Percentiles rank a stretch among this genome's conserved stretches.
Conservation (phyloP, 2,888 invertebrate species). For the Homarus gammarus region DNA sequence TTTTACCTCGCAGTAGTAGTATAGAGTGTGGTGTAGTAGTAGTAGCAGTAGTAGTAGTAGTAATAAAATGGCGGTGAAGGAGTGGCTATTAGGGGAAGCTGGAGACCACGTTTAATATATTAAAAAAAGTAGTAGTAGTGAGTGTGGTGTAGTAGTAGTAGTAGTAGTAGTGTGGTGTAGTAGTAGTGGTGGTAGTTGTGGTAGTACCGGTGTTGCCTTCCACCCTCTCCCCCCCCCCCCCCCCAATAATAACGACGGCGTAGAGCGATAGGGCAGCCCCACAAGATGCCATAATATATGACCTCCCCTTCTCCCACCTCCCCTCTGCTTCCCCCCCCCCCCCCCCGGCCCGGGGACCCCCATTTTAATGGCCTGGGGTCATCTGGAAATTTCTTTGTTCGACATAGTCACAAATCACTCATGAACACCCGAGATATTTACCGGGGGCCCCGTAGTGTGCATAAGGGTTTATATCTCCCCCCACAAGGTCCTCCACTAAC, state of each 20-base stretch:
- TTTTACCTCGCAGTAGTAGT: too few relatives aligned
- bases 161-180: too few relatives aligned
- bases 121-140: too few relatives aligned
- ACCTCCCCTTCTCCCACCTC: conserved; percentile 59
- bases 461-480: conserved; percentile 55
- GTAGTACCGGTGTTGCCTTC: too few relatives aligned
- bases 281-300: conserved; percentile 70
- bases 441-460: conserved; percentile 68
- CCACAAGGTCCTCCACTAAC: conserved; percentile 42
- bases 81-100: too few relatives aligned
- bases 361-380: conserved; percentile 75
- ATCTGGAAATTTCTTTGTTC: conserved; percentile 76
- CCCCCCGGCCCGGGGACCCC: too few relatives aligned
- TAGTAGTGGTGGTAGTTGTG: too few relatives aligned
- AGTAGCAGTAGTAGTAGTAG: too few relatives aligned
- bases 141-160: too few relatives aligned
- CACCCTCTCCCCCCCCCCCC: conserved; percentile 38
- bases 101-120: too few relatives aligned
- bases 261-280: conserved; percentile 45
- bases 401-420: conserved; percentile 76
- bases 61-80: too few relatives aligned
- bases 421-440: conserved; percentile 73
- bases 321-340: conserved; percentile 38
- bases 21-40: too few relatives aligned
- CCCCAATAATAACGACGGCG: conserved; percentile 38